Percentiles rank a stretch among this genome's conserved stretches.
Evolutionary conservation across 1,140 invertebrate species (phyloP).

Genomic region (Phymorhynchus buccinoides): DNA sequence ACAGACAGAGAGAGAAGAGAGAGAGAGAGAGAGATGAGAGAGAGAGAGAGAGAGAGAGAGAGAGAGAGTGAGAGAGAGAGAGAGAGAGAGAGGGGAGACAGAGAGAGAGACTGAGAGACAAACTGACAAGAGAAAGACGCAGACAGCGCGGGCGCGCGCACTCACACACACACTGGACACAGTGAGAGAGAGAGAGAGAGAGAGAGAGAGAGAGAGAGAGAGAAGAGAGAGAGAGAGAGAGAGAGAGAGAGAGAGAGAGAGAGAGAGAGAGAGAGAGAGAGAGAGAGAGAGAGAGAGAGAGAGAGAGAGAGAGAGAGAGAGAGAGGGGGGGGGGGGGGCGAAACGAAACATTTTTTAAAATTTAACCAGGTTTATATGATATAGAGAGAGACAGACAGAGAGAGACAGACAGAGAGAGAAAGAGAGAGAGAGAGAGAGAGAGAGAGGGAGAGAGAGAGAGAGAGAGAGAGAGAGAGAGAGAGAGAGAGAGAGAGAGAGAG

Average conservation of each 20-base stretch:
- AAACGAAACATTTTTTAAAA: too few relatives aligned
- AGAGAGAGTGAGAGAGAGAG: too few relatives aligned
- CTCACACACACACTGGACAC: too few relatives aligned
- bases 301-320: too few relatives aligned
- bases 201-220: conserved; percentile 25
- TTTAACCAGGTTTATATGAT: background rate
- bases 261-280: background rate
- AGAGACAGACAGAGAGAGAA: conserved; percentile 5
- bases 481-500: background rate
- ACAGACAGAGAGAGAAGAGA: conserved; percentile 4
- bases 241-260: conserved; percentile 20
- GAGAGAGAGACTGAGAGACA: background rate
- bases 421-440: conserved; percentile 4
- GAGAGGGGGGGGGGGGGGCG: too few relatives aligned
- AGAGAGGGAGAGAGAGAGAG: background rate
- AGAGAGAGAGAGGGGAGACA: background rate
- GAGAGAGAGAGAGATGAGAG: background rate
- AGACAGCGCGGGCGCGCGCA: too few relatives aligned
- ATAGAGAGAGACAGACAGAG: background rate
- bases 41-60: too few relatives aligned
- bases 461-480: too few relatives aligned
- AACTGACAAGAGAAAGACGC: background rate
- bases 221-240: background rate
- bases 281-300: conserved; percentile 8
- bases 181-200: conserved; percentile 33